Base-by-base conservation (phyloP, 1,140 invertebrate genomes). In the Drosophila arizonae region DNA sequence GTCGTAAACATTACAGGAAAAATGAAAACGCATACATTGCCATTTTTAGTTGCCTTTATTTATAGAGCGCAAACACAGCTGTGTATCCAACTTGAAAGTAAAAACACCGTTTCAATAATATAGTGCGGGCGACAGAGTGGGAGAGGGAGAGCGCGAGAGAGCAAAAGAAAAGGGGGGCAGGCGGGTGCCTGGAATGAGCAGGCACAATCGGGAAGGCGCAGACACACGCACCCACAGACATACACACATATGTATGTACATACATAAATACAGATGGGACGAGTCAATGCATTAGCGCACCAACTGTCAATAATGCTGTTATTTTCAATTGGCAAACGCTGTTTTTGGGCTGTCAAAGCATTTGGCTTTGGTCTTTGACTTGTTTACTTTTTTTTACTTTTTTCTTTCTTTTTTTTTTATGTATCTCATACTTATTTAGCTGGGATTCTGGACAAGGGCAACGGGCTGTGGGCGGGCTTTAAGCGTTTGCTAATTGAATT, bases 51-150 rank as follows among this genome's bases (percentile, higher is more conserved):
- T 72, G 55, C 24, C 56, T 77, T 77, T 85, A 87, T 85, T 85
- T 85, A 78, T 85, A 85, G 78, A 87, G 81, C 63, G 75, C 81
- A 86, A 86, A 87, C 75, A 85, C 81, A 85, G 78, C 78, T 85
- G 81, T 70, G 60, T 64, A 66, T 65, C 50, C 62, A 71, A 61
- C 56, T 66, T 71, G 73, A 71, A 63, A 76, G 62, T 72, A 43
- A 62, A 74, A 74, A 70, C 72, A 63, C 41, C 66, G 72, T 56
- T 70, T 74, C 65, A 74, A 74, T 74, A 62, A 66, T 72, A 60
- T 66, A 72, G 28, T 57, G 57, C 57, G 57, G 57, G 57, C 45
- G 57, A 60, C 57, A 60, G 28, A 58, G 1, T 15, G 41, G 8
- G 5, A 58, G 15, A 43, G 21, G 26, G 6, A 9, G 33, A 33